A percentile compares a stretch with the other conserved stretches of the same genome.
phyloP scores from a whole-genome alignment of 2,888 invertebrate species.

The Alitta virens region DNA sequence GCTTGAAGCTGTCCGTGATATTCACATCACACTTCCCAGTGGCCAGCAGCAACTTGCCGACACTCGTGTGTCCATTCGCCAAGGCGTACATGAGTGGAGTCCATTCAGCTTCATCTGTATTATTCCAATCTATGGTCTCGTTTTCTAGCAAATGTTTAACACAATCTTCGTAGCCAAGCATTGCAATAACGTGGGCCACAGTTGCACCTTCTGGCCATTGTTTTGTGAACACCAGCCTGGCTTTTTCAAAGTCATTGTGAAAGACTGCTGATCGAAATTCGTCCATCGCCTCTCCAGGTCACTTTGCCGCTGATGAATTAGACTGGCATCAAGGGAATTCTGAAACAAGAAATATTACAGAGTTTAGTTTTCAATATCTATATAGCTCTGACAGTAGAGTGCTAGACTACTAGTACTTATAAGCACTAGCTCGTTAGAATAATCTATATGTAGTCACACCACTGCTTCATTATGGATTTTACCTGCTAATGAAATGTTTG shows the following conservation, averaged over 20 bases:
- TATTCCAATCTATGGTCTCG: background rate
- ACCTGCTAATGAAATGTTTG: too few species aligned
- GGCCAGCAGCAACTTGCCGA: conserved; percentile 3
- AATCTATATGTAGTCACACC: too few species aligned
- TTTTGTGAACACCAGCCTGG: background rate
- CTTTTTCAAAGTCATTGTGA: background rate
- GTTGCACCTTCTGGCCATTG: background rate
- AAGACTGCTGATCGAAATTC: background rate
- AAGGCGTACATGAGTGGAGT: conserved; percentile 20
- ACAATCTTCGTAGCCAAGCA: background rate
- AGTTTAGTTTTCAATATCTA: background rate
- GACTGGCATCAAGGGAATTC: background rate
- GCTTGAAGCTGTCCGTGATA: conserved; percentile 11
- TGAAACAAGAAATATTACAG: background rate
- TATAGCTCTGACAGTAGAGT: background rate
- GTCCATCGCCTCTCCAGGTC: conserved; percentile 1
- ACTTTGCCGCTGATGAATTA: background rate
- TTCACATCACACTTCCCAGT: conserved; percentile 5
- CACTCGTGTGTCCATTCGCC: conserved; percentile 4
- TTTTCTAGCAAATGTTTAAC: background rate
- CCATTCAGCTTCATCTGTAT: conserved; percentile 8
- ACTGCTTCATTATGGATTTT: too few species aligned
- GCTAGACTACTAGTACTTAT: too few species aligned
- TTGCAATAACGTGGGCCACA: conserved; percentile 3
- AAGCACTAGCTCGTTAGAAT: too few species aligned